Percentiles rank a stretch among this genome's conserved stretches.
Conservation (phyloP, 2,888 invertebrate species). For the Lasioglossum zephyrum region DNA sequence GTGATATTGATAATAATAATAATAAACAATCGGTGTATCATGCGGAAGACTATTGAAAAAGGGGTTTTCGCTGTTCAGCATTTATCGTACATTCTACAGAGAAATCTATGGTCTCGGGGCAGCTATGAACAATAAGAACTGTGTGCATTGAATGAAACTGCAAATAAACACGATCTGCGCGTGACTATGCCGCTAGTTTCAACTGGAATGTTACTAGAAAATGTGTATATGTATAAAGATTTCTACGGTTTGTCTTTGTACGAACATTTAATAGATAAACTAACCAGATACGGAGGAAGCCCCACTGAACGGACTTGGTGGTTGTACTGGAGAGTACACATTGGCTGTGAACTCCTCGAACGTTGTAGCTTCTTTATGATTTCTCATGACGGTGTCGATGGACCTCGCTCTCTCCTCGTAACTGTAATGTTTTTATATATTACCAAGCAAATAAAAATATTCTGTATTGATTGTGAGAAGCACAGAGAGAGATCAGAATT, state of each 20-base stretch:
- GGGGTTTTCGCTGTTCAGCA: constrained; percentile 9
- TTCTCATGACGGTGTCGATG: constrained; percentile 92
- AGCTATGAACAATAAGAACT: constrained; percentile 22
- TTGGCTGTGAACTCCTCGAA: constrained; percentile 95
- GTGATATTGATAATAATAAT: constrained; percentile 61
- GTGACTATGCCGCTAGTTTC: constrained; percentile 23
- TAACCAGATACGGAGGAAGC: constrained; percentile 82
- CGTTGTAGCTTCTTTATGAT: constrained; percentile 94
- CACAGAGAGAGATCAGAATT: too few species aligned
- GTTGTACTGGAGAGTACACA: constrained; percentile 89
- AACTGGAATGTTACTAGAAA: constrained; percentile 19
- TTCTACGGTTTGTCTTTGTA: not conserved
- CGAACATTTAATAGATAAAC: constrained; percentile 42
- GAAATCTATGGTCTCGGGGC: constrained; percentile 4
- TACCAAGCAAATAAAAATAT: not conserved
- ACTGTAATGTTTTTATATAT: constrained; percentile 85
- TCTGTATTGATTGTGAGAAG: too few species aligned
- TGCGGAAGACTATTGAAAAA: constrained; percentile 36
- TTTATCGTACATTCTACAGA: constrained; percentile 31
- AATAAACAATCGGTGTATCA: constrained; percentile 44
- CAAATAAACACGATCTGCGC: constrained; percentile 32
- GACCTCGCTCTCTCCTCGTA: constrained; percentile 96
- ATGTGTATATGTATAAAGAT: not conserved
- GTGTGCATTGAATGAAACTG: constrained; percentile 26
- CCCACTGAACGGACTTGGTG: constrained; percentile 85